Base-by-base conservation (phyloP, 2,797 vertebrate genomes). In the Harpagifer antarcticus region DNA sequence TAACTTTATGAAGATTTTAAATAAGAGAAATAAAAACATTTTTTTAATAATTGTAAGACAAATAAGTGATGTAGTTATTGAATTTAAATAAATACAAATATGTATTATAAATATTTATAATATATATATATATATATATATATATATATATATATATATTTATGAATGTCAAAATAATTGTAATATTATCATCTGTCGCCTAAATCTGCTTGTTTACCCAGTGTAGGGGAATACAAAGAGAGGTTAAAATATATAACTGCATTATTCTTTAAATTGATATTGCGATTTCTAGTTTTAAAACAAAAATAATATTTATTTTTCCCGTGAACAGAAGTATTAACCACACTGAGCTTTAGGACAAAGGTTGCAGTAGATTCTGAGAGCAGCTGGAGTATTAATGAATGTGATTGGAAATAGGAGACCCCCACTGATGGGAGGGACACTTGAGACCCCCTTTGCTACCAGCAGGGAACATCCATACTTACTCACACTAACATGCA, bases 371-470 rank as follows among this genome's bases (percentile, higher is more conserved):
- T 23, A 43, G 60, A 61, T 79, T 59, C 57, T 66, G 59, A 54
- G 43, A 79, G 60, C 49, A 43, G 54, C 19, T 31, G 19, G 15
- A 40, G 13, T 19, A 76, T 85, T 43, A 44, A 43, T 74, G 58
- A 57, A 47, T 78, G 37, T 72, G 50, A 87, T 54, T 14, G 78
- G 79, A 86, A 90, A 91, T 44, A 44, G 49, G 83, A 89, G 65
- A 71, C 66, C 63, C 62, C 76, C 58, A 50, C 27, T 69, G 52
- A 52, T 69, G 47, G 6, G n/a, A 13, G 44, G 23, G 82, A 72
- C 57, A 89, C 75, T 44, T 42, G 76, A 92, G 82, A 89, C 56
- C 77, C 86, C 78, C 74, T 53, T 33, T 52, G 74, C 6, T 74
- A 9, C 64, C 49, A 44, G 12, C 50, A 9, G 14, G 76, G 60